phyloP scores from a whole-genome alignment of 1,140 invertebrate species.

The Drosophila parvula region DNA sequence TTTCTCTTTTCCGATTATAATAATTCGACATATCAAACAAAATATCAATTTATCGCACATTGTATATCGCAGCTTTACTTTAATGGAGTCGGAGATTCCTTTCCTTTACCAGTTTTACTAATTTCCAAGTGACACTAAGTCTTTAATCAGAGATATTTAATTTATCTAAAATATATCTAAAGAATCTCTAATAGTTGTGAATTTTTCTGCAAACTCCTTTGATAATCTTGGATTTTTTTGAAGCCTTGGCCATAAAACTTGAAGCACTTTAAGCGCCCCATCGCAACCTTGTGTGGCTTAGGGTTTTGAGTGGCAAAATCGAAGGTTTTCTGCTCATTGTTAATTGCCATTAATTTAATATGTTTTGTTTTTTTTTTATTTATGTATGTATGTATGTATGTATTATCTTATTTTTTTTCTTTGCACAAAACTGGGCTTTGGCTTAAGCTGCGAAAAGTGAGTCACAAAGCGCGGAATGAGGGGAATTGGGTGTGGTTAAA shows the following conservation, averaged over 20 bases:
- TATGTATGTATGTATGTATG: background rate
- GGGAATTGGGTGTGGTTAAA: slow-evolving; percentile 36
- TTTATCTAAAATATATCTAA: too few species aligned
- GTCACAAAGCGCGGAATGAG: slow-evolving; percentile 33
- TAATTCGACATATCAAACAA: too few species aligned
- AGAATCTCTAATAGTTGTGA: background rate
- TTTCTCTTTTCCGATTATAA: too few species aligned
- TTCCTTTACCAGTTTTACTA: too few species aligned
- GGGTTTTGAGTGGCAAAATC: slow-evolving; percentile 29
- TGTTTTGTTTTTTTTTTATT: slow-evolving; percentile 3
- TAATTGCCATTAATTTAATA: slow-evolving; percentile 48
- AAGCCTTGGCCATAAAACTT: slow-evolving; percentile 46
- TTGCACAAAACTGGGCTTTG: slow-evolving; percentile 26
- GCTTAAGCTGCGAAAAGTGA: slow-evolving; percentile 26
- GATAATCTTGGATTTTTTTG: slow-evolving; percentile 28
- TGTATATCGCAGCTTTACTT: too few species aligned
- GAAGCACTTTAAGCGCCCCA: slow-evolving; percentile 12
- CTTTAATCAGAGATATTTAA: too few species aligned
- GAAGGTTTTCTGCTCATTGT: slow-evolving; percentile 44
- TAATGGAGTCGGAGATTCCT: too few species aligned
- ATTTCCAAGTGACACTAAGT: too few species aligned
- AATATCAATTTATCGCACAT: too few species aligned
- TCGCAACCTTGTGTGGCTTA: slow-evolving; percentile 37
- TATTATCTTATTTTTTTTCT: background rate
- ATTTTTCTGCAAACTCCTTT: slow-evolving; percentile 4